Conservation (phyloP, 2,797 vertebrate species). For the Iguana delicatissima region DNA sequence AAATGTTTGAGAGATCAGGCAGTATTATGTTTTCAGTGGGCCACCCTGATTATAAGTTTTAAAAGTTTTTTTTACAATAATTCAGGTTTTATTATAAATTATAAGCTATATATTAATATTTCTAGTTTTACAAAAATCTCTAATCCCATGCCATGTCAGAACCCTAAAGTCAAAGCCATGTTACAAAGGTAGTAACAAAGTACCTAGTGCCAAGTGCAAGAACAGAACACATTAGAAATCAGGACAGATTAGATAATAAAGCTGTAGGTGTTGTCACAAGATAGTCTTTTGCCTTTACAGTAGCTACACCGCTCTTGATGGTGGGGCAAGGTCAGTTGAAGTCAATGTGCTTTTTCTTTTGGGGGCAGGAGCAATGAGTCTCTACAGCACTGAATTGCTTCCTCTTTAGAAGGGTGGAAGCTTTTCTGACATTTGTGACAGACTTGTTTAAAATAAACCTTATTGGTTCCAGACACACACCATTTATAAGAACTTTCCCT, state of each 20-base stretch:
- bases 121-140: constrained; percentile 68
- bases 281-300: constrained; percentile 91
- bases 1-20: neutral
- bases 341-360: constrained; percentile 92
- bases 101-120: constrained; percentile 16
- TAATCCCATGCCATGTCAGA: constrained; percentile 76
- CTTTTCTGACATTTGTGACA: constrained; percentile 93
- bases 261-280: constrained; percentile 93
- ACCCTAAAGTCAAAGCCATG: constrained; percentile 70
- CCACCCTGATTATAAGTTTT: neutral
- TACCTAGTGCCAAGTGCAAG: constrained; percentile 36
- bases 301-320: constrained; percentile 94
- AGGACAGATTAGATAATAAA: constrained; percentile 85
- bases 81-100: constrained; percentile 65
- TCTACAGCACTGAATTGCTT: constrained; percentile 88
- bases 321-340: constrained; percentile 86
- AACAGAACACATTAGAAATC: neutral
- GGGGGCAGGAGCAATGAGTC: constrained; percentile 89
- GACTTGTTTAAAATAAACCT: constrained; percentile 98
- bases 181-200: constrained; percentile 50
- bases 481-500: constrained; percentile 98
- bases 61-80: constrained; percentile 1
- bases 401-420: constrained; percentile 94
- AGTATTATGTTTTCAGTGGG: too few species aligned
- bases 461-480: constrained; percentile 96